Evolutionary conservation across 2,113 vertebrate species (phyloP), one percentile per base, ranked within the genome.

Genomic region (Erpornis zantholeuca): DNA sequence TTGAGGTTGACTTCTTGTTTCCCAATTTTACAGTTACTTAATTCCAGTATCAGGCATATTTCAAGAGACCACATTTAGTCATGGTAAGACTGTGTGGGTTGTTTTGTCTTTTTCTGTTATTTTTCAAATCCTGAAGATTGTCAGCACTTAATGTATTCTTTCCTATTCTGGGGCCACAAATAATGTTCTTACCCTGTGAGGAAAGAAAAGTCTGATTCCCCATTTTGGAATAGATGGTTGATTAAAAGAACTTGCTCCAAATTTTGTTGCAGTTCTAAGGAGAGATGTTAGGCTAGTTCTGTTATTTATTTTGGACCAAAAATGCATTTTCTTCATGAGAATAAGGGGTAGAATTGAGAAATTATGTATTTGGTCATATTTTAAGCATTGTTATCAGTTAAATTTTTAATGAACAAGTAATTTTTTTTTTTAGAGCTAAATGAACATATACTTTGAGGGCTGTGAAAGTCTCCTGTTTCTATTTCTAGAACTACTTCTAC

Each of bases 1-100:
- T 87, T 89, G 89, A 96, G 93, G 81, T 89, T 86, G 75, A 33
- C 54, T 95, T 84, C 73, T 92, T 94, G 52, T 95, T 96, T 76
- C 87, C 89, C 66, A 92, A 47, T 95, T 97, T 94, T 96, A 79
- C 89, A 94, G 91, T 96, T 96, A 82, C 70, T 96, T 96, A 86
- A 89, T 84, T 92, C 36, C 45, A 89, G 81, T 80, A 89, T 92
- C 28, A 14, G 88, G 53, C 72, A 75, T 88, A 81, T 86, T 87
- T 94, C 63, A 82, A 76, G 69, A 85, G 93, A 91, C 86, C 89
- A 85, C 89, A 96, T 91, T 84, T 87, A 92, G 81, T 92, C 78
- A 80, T 87, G 81, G 49, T 94, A 70, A 92, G 80, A 92, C 57
- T 71, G 33, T 89, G 90, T 75, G 90, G 84, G 60, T 87, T 94